phyloP scores from a whole-genome alignment of 2,113 vertebrate species.

The Hydrolagus affinis region DNA sequence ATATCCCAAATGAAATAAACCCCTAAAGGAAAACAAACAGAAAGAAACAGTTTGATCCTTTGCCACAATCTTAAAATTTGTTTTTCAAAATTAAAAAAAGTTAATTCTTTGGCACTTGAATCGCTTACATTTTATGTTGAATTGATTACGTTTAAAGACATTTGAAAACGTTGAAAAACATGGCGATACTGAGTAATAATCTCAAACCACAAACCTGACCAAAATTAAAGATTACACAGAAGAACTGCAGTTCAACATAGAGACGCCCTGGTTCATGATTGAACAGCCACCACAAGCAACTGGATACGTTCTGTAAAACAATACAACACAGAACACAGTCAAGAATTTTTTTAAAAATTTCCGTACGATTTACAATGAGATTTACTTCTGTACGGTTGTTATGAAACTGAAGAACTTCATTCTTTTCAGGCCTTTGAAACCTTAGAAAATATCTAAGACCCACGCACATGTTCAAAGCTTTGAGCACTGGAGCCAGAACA shows the following conservation, averaged over 20 bases:
- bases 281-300: conserved; percentile 86
- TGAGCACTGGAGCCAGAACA: no score
- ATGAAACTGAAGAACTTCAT: no score
- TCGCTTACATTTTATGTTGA: neutral
- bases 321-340: neutral
- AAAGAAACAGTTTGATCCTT: neutral
- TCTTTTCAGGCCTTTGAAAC: no score
- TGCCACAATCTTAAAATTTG: neutral
- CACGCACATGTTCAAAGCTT: no score
- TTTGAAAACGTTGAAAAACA: neutral
- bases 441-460: no score
- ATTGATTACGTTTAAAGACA: neutral
- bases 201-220: conserved; percentile 71
- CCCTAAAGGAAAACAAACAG: conserved; percentile 58
- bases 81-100: no score
- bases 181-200: neutral
- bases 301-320: conserved; percentile 76
- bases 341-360: neutral
- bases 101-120: neutral
- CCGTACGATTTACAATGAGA: neutral
- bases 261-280: conserved; percentile 74
- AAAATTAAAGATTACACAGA: conserved; percentile 86
- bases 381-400: no score
- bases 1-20: conserved; percentile 86
- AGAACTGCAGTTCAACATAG: conserved; percentile 88